Evolutionary conservation across 2,113 vertebrate genomes (phyloP).

Genomic region (Xiphophorus maculatus): DNA sequence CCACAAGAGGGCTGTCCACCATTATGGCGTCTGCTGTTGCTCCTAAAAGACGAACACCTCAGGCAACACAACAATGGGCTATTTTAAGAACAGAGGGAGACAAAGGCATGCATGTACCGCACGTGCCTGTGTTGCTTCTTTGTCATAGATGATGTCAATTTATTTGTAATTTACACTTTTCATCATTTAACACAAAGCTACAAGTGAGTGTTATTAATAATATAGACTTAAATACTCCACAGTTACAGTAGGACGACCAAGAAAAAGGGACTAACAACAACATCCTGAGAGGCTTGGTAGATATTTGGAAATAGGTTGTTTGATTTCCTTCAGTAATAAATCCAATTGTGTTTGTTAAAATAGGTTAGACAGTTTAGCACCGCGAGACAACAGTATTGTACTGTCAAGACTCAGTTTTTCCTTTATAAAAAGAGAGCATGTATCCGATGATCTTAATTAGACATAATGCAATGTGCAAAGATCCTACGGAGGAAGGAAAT

Average conservation of each 20-base stretch:
- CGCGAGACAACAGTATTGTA: no score
- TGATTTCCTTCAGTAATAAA: background rate
- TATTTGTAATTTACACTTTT: background rate
- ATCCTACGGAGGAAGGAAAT: no score
- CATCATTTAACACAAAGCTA: no score
- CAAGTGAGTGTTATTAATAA: no score
- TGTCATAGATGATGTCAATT: background rate
- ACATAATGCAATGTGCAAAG: no score
- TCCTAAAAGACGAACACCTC: background rate
- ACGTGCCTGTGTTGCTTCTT: background rate
- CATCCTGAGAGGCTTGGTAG: background rate
- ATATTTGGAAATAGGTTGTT: background rate
- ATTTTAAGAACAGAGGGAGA: constrained; percentile 5
- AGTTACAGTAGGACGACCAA: background rate
- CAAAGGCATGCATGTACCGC: background rate
- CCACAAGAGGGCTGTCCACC: constrained; percentile 67
- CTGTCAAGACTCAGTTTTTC: no score
- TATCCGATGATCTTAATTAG: no score
- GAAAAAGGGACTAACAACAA: background rate
- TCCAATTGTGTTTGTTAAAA: background rate
- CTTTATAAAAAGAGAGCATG: no score
- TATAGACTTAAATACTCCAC: no score
- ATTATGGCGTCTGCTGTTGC: constrained; percentile 13
- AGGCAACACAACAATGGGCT: constrained; percentile 5
- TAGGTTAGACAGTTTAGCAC: no score